Base-by-base conservation (phyloP, 1,140 invertebrate genomes). In the Trichonephila clavata region DNA sequence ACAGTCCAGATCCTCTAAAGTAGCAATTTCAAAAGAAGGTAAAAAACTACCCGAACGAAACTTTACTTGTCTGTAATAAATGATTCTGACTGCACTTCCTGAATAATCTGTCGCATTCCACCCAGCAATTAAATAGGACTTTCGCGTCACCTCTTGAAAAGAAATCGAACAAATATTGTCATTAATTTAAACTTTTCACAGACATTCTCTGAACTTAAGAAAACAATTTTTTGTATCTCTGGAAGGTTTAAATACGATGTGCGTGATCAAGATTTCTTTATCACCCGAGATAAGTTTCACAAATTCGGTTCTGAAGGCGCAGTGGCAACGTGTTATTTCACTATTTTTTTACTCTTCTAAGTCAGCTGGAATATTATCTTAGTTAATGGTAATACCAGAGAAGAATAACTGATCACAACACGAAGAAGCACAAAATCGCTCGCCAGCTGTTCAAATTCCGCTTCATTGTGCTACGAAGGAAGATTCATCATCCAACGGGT, bases 371-470 rank as follows among this genome's bases (percentile, higher is more conserved):
- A 60, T 60, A 84, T 92, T 92, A 92, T 83, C 61, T 68, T 59
- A 83, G 39, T 83, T 92, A 92, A 92, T 92, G 90, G 60, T 92
- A 92, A 86, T 92, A 68, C 61, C 39, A 68, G 60, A 92, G 81
- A 92, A 92, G 60, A 92, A 71, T 86, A 68, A 68, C 60, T 50
- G 89, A 80, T 91, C 89, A 18, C 57, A 20, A 14, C 50, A 21
- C 4, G 61, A 39, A 63, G 61, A 90, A 90, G 71, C 89, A 91
- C 80, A 86, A 86, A 91, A 80, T 80, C 77, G 16, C 14, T 24
- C 80, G 18, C 60, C 90, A 92, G 81, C 81, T 92, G 90, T 86
- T 84, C 57, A 63, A 43, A 68, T 92, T 71, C 90, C 90, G 18
- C 50, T 32, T 92, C 32, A 68, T 65, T 43, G 81, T 57, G 81